These are phyloP conservation scores for Rhizomys pruinosus DNA, from an alignment of 2,113 vertebrate species.

Conservation along the genomic window DNA sequence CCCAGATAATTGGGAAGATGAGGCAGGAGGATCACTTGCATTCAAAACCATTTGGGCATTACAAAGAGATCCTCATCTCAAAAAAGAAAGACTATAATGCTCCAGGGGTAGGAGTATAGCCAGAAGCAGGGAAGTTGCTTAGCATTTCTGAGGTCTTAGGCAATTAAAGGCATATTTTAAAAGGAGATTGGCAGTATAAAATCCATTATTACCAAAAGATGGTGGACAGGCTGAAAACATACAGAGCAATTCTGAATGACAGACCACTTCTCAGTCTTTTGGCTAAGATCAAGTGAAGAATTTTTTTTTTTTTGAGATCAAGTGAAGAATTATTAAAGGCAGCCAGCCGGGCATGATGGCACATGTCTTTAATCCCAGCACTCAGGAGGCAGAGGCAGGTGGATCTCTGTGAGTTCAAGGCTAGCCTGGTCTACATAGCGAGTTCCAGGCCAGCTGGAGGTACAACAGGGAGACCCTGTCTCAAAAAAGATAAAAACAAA, in stretches of 20 bases:
- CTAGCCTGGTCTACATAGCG: too few relatives aligned
- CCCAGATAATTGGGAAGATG: not conserved
- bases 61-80: not conserved
- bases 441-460: too few relatives aligned
- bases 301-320: too few relatives aligned
- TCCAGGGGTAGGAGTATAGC: not conserved
- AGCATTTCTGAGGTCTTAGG: not conserved
- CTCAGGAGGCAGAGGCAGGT: too few relatives aligned
- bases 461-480: too few relatives aligned
- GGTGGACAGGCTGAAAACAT: constrained; percentile 47
- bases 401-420: too few relatives aligned
- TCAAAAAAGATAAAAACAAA: too few relatives aligned
- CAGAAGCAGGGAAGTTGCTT: not conserved
- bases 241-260: constrained; percentile 63
- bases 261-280: too few relatives aligned
- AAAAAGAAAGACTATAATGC: not conserved
- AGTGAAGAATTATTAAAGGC: too few relatives aligned
- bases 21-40: not conserved
- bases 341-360: too few relatives aligned
- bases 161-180: not conserved
- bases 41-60: not conserved
- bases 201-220: constrained; percentile 47
- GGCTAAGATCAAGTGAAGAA: too few relatives aligned
- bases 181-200: constrained; percentile 24
- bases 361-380: too few relatives aligned